phyloP scores from a whole-genome alignment of 2,888 invertebrate species.

The Ormyrus rosae region DNA sequence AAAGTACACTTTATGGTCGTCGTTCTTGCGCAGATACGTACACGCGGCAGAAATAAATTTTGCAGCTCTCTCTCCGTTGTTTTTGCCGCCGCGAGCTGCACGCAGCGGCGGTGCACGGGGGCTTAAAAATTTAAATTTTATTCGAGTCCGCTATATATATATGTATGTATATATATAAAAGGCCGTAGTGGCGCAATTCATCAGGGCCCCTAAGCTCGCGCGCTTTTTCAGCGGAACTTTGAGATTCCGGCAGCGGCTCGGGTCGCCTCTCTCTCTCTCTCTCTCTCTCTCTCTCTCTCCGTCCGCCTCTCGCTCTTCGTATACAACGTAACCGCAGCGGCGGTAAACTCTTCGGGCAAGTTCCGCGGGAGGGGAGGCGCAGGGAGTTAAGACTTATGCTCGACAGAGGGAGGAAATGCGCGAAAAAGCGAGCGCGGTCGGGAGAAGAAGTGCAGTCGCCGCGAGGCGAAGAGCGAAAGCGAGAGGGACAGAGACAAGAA shows the following conservation, averaged over 20 bases:
- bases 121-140: slow-evolving; percentile 53
- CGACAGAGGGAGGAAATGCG: slow-evolving; percentile 64
- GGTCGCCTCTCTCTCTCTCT: not conserved
- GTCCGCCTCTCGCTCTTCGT: too few species aligned
- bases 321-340: too few species aligned
- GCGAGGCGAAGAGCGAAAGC: slow-evolving; percentile 54
- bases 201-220: slow-evolving; percentile 38
- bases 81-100: slow-evolving; percentile 5
- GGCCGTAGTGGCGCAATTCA: slow-evolving; percentile 50
- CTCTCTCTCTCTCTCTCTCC: too few species aligned
- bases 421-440: slow-evolving; percentile 63
- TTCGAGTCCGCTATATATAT: slow-evolving; percentile 1
- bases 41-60: slow-evolving; percentile 36
- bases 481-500: slow-evolving; percentile 68
- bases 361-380: not conserved
- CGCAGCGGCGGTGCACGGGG: not conserved
- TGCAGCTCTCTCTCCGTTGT: slow-evolving; percentile 2
- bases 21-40: too few species aligned
- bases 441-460: slow-evolving; percentile 37
- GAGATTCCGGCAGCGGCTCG: slow-evolving; percentile 45
- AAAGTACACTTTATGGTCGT: not conserved
- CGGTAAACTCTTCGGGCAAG: too few species aligned
- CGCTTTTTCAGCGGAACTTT: slow-evolving; percentile 54
- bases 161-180: slow-evolving; percentile 32
- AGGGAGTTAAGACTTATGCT: slow-evolving; percentile 46